A percentile compares a stretch with the other conserved stretches of the same genome.
Conservation (phyloP, 1,140 invertebrate species). For the Zaprionus nigranus region DNA sequence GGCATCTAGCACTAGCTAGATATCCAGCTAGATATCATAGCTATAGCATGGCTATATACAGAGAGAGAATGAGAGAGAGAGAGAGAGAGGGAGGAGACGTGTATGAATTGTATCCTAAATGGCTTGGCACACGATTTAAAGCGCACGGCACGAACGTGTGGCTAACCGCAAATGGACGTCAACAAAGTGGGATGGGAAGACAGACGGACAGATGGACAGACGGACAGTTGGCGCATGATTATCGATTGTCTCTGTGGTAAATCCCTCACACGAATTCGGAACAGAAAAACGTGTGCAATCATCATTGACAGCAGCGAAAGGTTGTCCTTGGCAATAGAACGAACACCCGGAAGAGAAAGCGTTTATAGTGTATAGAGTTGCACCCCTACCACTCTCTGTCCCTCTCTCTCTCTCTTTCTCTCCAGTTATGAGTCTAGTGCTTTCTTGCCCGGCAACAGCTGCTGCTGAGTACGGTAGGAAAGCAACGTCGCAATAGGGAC, state of each 20-base stretch:
- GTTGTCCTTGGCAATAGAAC: constrained; percentile 46
- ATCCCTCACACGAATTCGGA: constrained; percentile 52
- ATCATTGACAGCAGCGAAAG: constrained; percentile 34
- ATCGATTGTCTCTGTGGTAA: constrained; percentile 66
- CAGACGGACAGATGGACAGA: background rate
- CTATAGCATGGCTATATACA: constrained; percentile 6
- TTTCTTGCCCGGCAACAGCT: background rate
- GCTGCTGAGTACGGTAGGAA: background rate
- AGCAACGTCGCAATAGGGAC: constrained; percentile 6
- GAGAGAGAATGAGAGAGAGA: background rate
- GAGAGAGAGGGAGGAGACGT: constrained; percentile 11
- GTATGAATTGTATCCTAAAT: constrained; percentile 68
- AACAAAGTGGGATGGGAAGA: constrained; percentile 5
- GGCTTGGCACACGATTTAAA: constrained; percentile 64
- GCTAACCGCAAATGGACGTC: constrained; percentile 35
- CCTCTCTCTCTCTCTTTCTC: background rate
- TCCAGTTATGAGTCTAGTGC: background rate
- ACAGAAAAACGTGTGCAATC: constrained; percentile 41
- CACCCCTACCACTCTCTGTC: background rate
- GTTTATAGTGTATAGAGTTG: background rate
- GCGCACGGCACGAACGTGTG: constrained; percentile 68
- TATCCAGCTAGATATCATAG: background rate
- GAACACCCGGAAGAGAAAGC: constrained; percentile 35
- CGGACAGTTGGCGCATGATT: constrained; percentile 33
- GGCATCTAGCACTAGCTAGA: background rate